Base-by-base conservation (phyloP, 2,113 vertebrate species). In the Zapornia atra region DNA sequence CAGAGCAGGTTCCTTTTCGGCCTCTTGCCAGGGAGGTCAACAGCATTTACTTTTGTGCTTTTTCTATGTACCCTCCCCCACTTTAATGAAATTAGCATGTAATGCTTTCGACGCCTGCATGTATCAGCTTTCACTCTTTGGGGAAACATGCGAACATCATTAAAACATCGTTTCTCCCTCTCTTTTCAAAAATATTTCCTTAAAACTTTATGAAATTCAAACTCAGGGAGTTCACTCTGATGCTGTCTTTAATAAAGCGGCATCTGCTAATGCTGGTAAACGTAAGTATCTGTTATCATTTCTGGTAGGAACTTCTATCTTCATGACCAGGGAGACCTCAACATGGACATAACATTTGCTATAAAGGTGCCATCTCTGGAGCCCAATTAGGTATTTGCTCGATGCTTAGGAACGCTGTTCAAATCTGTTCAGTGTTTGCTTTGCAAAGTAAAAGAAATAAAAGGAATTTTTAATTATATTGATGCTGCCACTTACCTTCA, bases 71-170 rank as follows among this genome's bases (percentile, higher is more conserved):
- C 77, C 69, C 46, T 93, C 60, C 82, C 87, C 75, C 70, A 63
- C 82, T 84, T 90, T 97, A 98, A 97, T 97, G 95, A 97, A 98
- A 97, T 97, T 97, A 97, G 79, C 36, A 96, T 95, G 92, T 96
- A 96, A 97, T 96, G 86, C 95, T 98, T 98, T 98, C 85, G 73
- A 95, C 73, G 70, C 95, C 96, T 93, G 88, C 65, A 89, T 28
- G 11, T 94, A 97, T 97, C 97, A 65, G 80, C 82, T 98, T 98
- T 98, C 97, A 65, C 92, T 98, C 92, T 95, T 94, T 53, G 82
- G 65, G 77, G 80, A 96, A 97, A 96, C 98, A 98, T 94, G 81
- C 95, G 98, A 97, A 97, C 90, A 97, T 95, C 93, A 97, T 98
- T 98, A 98, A 97, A 97, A 97, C 64, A 80, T 15, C 57, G 76